Evolutionary conservation across 2,888 invertebrate species (phyloP), one percentile per base, ranked within the genome.

Genomic region (Epinotia ramella): DNA sequence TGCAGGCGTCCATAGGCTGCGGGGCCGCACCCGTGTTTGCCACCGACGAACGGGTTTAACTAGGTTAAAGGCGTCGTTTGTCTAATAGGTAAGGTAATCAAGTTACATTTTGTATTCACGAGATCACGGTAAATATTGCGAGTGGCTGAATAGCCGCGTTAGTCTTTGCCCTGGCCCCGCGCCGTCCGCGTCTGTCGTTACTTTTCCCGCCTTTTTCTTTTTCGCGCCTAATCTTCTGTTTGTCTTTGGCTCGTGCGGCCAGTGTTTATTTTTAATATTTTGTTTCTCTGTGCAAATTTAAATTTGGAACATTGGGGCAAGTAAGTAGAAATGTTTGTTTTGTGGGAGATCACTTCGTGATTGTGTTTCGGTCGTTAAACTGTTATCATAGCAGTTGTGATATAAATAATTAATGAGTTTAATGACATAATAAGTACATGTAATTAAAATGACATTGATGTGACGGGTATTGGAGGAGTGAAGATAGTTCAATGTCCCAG

Each of bases 171-270:
- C 59, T 59, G 73, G 20, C 57, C 44, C 46, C 68, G 67, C 24
- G 16, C 73, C 3, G 73, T 44, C 20, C 63, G 56, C 76, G 59
- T 60, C 68, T 57, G 56, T 33, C 64, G 53, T 20, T 68, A 40
- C 56, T 16, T 73, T 73, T 73, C 76, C 76, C 76, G 76, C 76
- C 68, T 20, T 67, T 73, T 73, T n/a, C 72, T 12, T 44, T 62
- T 69, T 64, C 70, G 62, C 76, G 67, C 76, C 20, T 44, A 49
- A 57, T 40, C 24, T 46, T 70, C 20, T 70, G 20, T 68, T 69
- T 59, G 67, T 76, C 56, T 71, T 66, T 71, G 71, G 66, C 57
- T 56, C 72, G 62, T 71, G 62, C 60, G 72, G 72, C 62, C 67
- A 63, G 67, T 76, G 63, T 76, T 67, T 62, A 64, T 59, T 60